Conservation (phyloP, 2,113 vertebrate genomes). For the Menura novaehollandiae region DNA sequence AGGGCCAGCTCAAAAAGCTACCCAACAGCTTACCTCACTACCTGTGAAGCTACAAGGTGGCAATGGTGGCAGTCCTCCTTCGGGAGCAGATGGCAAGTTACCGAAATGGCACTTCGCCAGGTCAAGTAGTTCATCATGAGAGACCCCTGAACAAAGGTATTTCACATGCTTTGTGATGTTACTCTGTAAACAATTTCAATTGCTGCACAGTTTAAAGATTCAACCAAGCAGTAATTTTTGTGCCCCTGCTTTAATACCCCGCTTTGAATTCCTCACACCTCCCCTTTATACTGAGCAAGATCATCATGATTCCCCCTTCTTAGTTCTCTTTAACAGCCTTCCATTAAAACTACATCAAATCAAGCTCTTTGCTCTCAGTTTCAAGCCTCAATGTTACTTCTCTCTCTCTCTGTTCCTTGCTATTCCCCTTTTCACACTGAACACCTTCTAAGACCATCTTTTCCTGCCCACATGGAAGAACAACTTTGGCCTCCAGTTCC, state of each 20-base stretch:
- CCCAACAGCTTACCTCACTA: constrained; percentile 84
- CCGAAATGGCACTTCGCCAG: constrained; percentile 93
- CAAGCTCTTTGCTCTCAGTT: neutral
- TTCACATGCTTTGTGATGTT: neutral
- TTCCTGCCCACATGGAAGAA: neutral
- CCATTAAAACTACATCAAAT: neutral
- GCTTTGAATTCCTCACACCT: neutral
- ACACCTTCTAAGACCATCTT: neutral
- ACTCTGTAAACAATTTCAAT: neutral
- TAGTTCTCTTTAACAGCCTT: neutral
- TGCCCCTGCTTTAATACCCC: neutral
- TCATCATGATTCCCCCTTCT: neutral
- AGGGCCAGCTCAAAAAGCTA: neutral
- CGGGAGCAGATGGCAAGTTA: constrained; percentile 79
- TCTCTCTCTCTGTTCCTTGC: neutral
- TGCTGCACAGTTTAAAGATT: neutral
- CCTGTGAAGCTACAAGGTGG: constrained; percentile 90
- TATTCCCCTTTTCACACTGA: neutral
- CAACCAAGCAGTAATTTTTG: neutral
- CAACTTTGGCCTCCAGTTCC: neutral
- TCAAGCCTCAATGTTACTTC: neutral
- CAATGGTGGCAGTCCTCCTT: constrained; percentile 81
- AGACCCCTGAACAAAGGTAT: constrained; percentile 80
- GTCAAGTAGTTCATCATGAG: constrained; percentile 85
- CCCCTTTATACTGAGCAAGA: neutral